Conservation (phyloP, 1,140 invertebrate genomes). For the Drosophila ananassae region DNA sequence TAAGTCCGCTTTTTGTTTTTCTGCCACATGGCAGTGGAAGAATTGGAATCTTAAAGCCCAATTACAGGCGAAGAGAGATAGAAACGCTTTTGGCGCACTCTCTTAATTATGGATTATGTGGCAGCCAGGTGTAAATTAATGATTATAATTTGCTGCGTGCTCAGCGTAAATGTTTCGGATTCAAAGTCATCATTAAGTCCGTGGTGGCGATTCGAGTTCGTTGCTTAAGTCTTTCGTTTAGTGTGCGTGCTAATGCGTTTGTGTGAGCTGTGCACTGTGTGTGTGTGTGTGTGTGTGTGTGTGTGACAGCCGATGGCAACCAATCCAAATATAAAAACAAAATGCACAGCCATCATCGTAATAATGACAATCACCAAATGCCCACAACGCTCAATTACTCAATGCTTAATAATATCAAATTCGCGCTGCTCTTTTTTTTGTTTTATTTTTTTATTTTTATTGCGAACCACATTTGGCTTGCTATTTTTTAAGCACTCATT, state of each 20-base stretch:
- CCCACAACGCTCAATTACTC: conserved; percentile 64
- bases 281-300: conserved; percentile 30
- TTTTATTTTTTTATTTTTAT: conserved; percentile 20
- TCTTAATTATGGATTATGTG: conserved; percentile 60
- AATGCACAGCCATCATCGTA: conserved; percentile 25
- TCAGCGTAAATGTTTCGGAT: conserved; percentile 47
- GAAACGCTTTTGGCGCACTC: conserved; percentile 11
- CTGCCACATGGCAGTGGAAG: conserved; percentile 59
- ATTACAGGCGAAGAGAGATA: background rate
- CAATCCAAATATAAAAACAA: conserved; percentile 14
- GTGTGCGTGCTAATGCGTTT: conserved; percentile 34
- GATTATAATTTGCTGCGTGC: conserved; percentile 56
- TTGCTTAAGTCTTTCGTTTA: conserved; percentile 78
- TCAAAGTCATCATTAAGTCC: conserved; percentile 73
- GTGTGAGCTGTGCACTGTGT: background rate
- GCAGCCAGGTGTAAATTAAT: conserved; percentile 65
- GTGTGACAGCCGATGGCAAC: conserved; percentile 40
- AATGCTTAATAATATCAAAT: conserved; percentile 66
- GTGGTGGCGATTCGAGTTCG: conserved; percentile 54
- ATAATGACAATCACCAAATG: conserved; percentile 47
- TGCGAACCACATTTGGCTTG: conserved; percentile 37
- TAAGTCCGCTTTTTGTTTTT: background rate
- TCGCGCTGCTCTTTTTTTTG: conserved; percentile 40
- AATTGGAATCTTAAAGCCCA: conserved; percentile 3
- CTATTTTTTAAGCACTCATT: conserved; percentile 11